Conservation (phyloP, 2,113 vertebrate genomes). For the Lonchura striata region DNA sequence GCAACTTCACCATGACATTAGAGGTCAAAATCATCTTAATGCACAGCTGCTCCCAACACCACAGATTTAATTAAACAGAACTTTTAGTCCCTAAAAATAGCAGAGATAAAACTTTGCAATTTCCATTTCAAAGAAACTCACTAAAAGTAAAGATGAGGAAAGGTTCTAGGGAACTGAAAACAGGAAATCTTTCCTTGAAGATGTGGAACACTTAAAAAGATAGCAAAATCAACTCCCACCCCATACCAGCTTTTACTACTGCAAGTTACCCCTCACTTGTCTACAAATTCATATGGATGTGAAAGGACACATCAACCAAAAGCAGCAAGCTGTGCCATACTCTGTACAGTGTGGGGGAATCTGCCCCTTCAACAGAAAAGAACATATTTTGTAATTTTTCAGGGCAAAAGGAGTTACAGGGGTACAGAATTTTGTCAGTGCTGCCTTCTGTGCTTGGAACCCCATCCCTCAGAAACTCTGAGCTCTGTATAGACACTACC, state of each 20-base stretch:
- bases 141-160: neutral
- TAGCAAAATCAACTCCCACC: neutral
- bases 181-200: neutral
- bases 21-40: neutral
- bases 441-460: neutral
- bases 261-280: neutral
- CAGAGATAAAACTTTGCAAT: neutral
- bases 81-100: neutral
- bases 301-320: neutral
- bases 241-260: neutral
- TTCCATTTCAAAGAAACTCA: neutral
- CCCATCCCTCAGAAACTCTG: neutral
- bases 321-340: neutral
- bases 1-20: neutral
- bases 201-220: neutral
- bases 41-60: neutral
- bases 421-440: neutral
- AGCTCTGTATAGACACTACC: slow-evolving; percentile 71
- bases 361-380: neutral
- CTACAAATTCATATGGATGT: neutral
- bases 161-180: neutral
- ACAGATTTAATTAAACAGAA: neutral
- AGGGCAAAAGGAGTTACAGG: neutral
- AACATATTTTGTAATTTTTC: neutral
- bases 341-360: neutral